Evolutionary conservation across 2,888 invertebrate species (phyloP), one percentile per base, ranked within the genome.

Genomic region (Malthinus flaveolus): DNA sequence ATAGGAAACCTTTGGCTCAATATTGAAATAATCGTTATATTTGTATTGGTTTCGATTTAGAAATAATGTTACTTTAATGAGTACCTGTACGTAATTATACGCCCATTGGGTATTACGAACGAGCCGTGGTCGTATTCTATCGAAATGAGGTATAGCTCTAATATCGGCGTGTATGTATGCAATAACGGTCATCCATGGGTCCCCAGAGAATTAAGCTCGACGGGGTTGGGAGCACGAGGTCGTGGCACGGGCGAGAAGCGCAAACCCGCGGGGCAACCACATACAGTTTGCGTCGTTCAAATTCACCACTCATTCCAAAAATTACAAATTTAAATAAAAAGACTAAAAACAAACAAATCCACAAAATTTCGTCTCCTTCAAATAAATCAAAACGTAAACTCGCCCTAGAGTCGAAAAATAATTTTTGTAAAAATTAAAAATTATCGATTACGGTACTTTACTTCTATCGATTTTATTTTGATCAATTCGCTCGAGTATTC

Each of bases 131-230:
- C 56, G 52, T 60, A 56, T 60, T 56, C 60, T 60, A 60, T 60
- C 52, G 60, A 56, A 56, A 60, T 56, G 60, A 60, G 60, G 60
- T 56, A 60, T 56, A 60, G 56, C 60, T 51, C 56, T 64, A 62
- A 61, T 64, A 64, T 62, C 60, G 59, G 59, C 64, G 60, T 64
- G 64, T 64, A 62, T 59, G 64, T 64, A 64, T 64, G 64, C 64
- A 64, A 64, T 64, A 64, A 62, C 62, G 64, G 64, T 64, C 62
- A 64, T 64, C 62, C 56, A 62, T 62, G 64, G 55, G 60, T 60
- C 60, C 54, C 64, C 48, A 47, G 53, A 53, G 62, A 62, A 32
- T 54, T 47, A 45, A 51, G 46, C 53, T 52, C 51, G 47, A 47
- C 54, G 62, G 60, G 54, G 56, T 51, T 56, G 59, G 51, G 55